Evolutionary conservation across 2,113 vertebrate genomes (phyloP), one percentile per base, ranked within the genome.

Genomic region (Protomyctophum bolini): DNA sequence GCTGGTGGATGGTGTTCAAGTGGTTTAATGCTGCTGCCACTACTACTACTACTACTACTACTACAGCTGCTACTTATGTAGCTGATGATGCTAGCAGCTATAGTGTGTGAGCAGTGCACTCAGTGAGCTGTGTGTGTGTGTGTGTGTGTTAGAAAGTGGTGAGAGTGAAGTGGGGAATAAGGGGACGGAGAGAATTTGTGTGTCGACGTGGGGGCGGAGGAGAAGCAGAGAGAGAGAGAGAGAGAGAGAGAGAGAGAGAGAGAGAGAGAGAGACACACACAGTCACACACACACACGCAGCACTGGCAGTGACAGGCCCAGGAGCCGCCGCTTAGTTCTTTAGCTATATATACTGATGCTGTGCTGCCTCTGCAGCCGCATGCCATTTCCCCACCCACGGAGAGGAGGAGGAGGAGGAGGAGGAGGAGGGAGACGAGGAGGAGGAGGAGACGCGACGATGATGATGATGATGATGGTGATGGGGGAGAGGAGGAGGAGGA

Each of bases 31-130:
- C 61, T 48, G 1, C 61, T 12, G 47, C 46, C 12, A 60, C 6
- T 29, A 12, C 29, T 10, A 29, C 8, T 41, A 9, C 29, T 59
- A 29, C 50, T 51, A 6, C 50, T 52, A 7, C 50, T 28, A 10
- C n/a, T 21, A 7, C 56, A 7, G 15, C 6, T 8, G 56, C n/a
- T 58, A 5, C 45, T 82, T 80, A 80, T 84, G 81, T 48, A 72
- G 79, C 73, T 58, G 81, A 84, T 76, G 73, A 70, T 80, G 73
- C 78, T 83, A 74, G 80, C 66, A 63, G 75, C 69, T 72, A n/a
- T n/a, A n/a, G n/a, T n/a, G n/a, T n/a, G n/a, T n/a, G n/a, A n/a
- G n/a, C n/a, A n/a, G n/a, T n/a, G n/a, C n/a, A n/a, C n/a, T n/a
- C n/a, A n/a, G n/a, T n/a, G n/a, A n/a, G n/a, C n/a, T n/a, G n/a